These are phyloP conservation scores for Petrophora chlorosata DNA, from an alignment of 2,888 invertebrate genomes.

Conservation along the genomic window DNA sequence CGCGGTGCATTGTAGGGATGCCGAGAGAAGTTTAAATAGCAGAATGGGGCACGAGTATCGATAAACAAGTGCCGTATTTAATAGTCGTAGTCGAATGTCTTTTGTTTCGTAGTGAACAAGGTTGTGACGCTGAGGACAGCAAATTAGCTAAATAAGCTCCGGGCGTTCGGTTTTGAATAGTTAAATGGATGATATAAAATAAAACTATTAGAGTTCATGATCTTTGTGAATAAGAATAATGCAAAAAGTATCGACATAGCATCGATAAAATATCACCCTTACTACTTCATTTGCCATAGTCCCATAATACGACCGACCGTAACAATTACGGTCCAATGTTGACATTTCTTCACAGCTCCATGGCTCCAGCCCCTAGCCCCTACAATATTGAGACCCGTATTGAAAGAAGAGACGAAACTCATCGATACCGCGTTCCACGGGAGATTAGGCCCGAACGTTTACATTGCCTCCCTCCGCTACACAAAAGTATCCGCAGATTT, in stretches of 20 bases:
- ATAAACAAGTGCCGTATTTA: too few relatives aligned
- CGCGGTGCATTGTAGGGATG: slow-evolving; percentile 48
- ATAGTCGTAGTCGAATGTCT: too few relatives aligned
- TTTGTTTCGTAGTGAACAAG: too few relatives aligned
- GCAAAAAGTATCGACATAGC: not conserved
- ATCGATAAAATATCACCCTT: slow-evolving; percentile 14
- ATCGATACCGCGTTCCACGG: slow-evolving; percentile 70
- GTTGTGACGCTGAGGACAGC: too few relatives aligned
- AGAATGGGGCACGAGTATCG: too few relatives aligned
- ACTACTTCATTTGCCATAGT: slow-evolving; percentile 28
- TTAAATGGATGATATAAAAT: too few relatives aligned
- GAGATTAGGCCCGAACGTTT: slow-evolving; percentile 68
- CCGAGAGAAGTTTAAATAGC: not conserved
- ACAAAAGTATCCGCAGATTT: slow-evolving; percentile 44
- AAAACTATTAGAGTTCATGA: too few relatives aligned
- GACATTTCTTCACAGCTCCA: slow-evolving; percentile 61
- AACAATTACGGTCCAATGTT: slow-evolving; percentile 62
- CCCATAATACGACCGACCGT: slow-evolving; percentile 33
- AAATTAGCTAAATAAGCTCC: too few relatives aligned
- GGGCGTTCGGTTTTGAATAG: too few relatives aligned
- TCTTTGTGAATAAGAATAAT: too few relatives aligned
- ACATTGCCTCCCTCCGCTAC: slow-evolving; percentile 36
- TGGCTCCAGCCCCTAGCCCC: slow-evolving; percentile 31
- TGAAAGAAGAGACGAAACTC: slow-evolving; percentile 41
- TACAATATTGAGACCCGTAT: slow-evolving; percentile 39